phyloP scores from a whole-genome alignment of 1,140 invertebrate species.

The Caenorhabditis brenneri region DNA sequence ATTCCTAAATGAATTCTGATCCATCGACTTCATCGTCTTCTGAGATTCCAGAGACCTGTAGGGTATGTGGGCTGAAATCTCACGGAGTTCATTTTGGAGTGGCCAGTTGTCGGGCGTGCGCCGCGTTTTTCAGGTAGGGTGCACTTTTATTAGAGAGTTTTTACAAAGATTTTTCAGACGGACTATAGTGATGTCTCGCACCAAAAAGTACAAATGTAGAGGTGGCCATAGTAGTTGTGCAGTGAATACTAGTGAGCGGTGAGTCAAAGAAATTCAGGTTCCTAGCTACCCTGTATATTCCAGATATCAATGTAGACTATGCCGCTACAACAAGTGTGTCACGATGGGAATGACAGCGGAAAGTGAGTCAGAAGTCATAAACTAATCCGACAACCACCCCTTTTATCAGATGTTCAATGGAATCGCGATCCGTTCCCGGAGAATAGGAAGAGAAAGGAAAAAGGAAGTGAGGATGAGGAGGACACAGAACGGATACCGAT shows the following conservation, averaged over 20 bases:
- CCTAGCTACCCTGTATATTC: neutral
- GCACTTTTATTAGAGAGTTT: neutral
- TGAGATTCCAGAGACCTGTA: neutral
- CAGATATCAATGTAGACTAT: slow-evolving; percentile 16
- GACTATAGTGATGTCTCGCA: slow-evolving; percentile 1
- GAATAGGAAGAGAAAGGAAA: neutral
- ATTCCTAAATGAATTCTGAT: neutral
- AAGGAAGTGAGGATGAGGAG: neutral
- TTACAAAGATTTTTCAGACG: neutral
- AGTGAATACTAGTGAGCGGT: neutral
- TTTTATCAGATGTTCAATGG: slow-evolving; percentile 18
- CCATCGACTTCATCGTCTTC: neutral
- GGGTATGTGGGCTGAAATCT: neutral
- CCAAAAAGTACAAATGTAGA: slow-evolving; percentile 12
- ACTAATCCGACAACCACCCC: neutral
- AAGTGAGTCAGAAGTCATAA: neutral
- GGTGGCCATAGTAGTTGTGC: neutral
- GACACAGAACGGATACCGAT: neutral
- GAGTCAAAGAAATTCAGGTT: neutral
- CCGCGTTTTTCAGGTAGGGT: slow-evolving; percentile 1
- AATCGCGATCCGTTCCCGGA: slow-evolving; percentile 25
- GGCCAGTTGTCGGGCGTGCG: neutral
- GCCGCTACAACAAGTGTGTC: neutral
- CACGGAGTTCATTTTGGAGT: slow-evolving; percentile 27
- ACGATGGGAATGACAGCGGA: slow-evolving; percentile 17